phyloP scores from a whole-genome alignment of 2,888 invertebrate genomes.

The Deroplatys truncata region DNA sequence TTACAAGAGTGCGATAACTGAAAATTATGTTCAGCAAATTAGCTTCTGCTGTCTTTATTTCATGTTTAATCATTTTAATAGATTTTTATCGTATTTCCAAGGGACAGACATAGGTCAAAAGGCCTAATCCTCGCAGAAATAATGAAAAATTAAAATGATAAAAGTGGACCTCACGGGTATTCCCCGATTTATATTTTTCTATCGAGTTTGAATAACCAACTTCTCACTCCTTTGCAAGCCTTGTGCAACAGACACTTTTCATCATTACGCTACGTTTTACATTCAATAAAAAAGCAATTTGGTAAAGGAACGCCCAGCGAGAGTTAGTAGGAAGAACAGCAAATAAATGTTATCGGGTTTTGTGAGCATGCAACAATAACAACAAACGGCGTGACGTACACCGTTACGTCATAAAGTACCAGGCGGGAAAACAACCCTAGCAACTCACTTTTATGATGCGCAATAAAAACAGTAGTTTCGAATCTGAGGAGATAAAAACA shows the following conservation, averaged over 20 bases:
- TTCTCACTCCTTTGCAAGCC: background rate
- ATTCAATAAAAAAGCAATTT: background rate
- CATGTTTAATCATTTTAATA: background rate
- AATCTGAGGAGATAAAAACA: background rate
- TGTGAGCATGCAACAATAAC: background rate
- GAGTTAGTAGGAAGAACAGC: background rate
- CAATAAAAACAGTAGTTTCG: background rate
- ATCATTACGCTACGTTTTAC: background rate
- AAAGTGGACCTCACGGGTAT: background rate
- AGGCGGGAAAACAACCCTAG: background rate
- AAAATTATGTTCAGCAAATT: too few relatives aligned
- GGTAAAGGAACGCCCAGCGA: background rate
- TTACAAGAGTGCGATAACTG: too few relatives aligned
- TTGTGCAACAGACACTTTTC: background rate
- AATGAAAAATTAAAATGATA: background rate
- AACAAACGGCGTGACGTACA: background rate
- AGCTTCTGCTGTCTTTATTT: background rate
- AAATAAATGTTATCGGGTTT: background rate
- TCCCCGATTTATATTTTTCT: background rate
- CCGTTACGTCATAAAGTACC: background rate
- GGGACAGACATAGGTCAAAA: background rate
- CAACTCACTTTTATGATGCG: background rate
- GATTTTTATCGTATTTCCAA: background rate
- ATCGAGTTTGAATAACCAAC: background rate
- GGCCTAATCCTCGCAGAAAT: background rate